A percentile compares a stretch with the other conserved stretches of the same genome.
Conservation (phyloP, 2,888 invertebrate genomes). For the Branchipolynoe longqiensis region DNA sequence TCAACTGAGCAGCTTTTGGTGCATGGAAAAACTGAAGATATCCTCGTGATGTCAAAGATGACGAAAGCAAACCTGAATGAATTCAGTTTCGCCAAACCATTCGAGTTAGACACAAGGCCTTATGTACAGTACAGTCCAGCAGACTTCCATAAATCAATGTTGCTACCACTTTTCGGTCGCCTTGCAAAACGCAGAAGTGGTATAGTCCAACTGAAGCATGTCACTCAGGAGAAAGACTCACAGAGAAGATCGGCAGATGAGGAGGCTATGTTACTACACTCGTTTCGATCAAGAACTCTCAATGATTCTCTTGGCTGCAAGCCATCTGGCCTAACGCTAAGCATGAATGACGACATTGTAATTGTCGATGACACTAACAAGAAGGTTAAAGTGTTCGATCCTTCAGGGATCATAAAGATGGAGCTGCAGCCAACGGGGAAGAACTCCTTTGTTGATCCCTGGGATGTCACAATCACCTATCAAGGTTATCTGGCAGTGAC, state of each 20-base stretch:
- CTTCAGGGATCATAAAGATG: constrained; percentile 69
- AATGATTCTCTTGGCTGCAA: constrained; percentile 75
- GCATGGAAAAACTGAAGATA: constrained; percentile 73
- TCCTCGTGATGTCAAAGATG: constrained; percentile 69
- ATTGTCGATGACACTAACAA: constrained; percentile 78
- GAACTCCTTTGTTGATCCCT: constrained; percentile 73
- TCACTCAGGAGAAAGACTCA: background rate
- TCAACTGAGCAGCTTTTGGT: constrained; percentile 63
- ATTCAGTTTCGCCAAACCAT: constrained; percentile 38
- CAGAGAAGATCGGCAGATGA: background rate
- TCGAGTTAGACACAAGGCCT: constrained; percentile 26
- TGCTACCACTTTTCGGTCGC: constrained; percentile 73
- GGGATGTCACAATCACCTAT: constrained; percentile 75
- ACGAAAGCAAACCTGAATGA: constrained; percentile 65
- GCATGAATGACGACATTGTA: constrained; percentile 71
- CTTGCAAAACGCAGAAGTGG: constrained; percentile 64
- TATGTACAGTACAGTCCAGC: constrained; percentile 50
- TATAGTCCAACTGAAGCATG: background rate
- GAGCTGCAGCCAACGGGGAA: constrained; percentile 72
- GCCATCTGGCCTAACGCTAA: constrained; percentile 75
- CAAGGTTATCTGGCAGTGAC: constrained; percentile 76
- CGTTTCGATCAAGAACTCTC: constrained; percentile 60
- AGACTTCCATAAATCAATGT: constrained; percentile 62
- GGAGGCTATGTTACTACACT: background rate
- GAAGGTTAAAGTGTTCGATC: constrained; percentile 74